Evolutionary conservation across 2,797 vertebrate genomes (phyloP).

Genomic region (Hoplostethus mediterraneus): DNA sequence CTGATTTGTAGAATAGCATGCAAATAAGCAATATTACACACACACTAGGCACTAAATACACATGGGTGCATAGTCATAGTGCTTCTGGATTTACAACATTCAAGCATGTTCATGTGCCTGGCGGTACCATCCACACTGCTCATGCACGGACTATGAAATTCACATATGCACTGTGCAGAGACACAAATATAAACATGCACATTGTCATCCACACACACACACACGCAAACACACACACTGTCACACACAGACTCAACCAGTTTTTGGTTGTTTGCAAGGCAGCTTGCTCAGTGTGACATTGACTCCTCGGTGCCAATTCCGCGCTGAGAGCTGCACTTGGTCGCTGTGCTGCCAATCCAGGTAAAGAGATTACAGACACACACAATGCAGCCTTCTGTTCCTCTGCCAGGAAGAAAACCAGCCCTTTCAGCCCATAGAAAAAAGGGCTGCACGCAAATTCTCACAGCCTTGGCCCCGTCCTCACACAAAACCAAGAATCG

Average conservation of each 20-base stretch:
- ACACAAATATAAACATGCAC: slow-evolving; percentile 24
- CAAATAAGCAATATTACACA: slow-evolving; percentile 1
- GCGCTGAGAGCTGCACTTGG: slow-evolving; percentile 79
- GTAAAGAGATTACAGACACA: slow-evolving; percentile 88
- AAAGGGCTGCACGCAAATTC: slow-evolving; percentile 68
- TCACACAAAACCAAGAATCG: slow-evolving; percentile 71
- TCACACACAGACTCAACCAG: slow-evolving; percentile 63
- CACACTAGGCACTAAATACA: not conserved
- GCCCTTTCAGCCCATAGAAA: slow-evolving; percentile 73
- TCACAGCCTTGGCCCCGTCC: slow-evolving; percentile 67
- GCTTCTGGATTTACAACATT: no score
- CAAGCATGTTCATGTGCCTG: slow-evolving; percentile 22
- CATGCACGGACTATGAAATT: slow-evolving; percentile 33
- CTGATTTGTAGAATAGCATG: no score
- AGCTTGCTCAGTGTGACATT: slow-evolving; percentile 79
- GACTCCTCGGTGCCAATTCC: slow-evolving; percentile 82
- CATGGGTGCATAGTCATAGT: no score
- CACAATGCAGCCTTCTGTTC: slow-evolving; percentile 88
- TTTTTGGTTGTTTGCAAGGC: slow-evolving; percentile 73
- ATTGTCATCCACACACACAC: not conserved
- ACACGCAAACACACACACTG: slow-evolving; percentile 45
- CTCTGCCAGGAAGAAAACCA: slow-evolving; percentile 85
- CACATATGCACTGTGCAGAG: slow-evolving; percentile 44
- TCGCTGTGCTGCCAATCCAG: slow-evolving; percentile 84
- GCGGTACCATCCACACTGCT: slow-evolving; percentile 31